phyloP scores from a whole-genome alignment of 2,113 vertebrate genomes.

The Fulmarus glacialis region DNA sequence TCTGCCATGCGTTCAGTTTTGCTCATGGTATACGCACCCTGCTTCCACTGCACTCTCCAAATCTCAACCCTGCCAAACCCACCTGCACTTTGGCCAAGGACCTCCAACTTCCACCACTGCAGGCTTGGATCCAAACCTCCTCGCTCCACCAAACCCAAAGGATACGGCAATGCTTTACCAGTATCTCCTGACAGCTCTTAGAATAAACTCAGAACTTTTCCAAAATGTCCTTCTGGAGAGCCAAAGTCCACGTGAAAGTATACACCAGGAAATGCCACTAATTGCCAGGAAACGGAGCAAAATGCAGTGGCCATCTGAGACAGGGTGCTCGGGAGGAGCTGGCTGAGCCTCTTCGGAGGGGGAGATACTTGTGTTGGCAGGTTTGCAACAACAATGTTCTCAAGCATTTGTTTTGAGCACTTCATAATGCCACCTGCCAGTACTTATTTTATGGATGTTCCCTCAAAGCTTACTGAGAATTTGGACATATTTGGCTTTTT shows the following conservation, averaged over 20 bases:
- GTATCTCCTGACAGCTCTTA: background rate
- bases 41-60: background rate
- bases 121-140: background rate
- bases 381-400: conserved; percentile 53
- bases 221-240: background rate
- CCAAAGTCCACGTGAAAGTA: background rate
- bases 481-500: conserved; percentile 55
- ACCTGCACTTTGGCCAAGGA: background rate
- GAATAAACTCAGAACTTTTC: background rate
- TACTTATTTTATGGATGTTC: conserved; percentile 4
- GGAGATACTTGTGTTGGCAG: conserved; percentile 49
- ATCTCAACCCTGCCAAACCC: background rate
- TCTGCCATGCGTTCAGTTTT: background rate
- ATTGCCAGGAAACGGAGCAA: background rate
- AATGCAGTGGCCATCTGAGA: background rate
- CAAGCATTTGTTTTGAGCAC: conserved; percentile 61
- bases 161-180: rapidly evolving
- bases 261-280: background rate
- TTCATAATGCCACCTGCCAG: conserved; percentile 57
- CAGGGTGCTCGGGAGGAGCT: background rate
- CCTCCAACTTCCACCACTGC: background rate
- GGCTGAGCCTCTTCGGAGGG: background rate
- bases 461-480: conserved; percentile 28
- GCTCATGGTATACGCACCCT: rapidly evolving
- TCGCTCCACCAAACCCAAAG: background rate